Conservation (phyloP, 2,888 invertebrate genomes). For the Entomobrya proxima region DNA sequence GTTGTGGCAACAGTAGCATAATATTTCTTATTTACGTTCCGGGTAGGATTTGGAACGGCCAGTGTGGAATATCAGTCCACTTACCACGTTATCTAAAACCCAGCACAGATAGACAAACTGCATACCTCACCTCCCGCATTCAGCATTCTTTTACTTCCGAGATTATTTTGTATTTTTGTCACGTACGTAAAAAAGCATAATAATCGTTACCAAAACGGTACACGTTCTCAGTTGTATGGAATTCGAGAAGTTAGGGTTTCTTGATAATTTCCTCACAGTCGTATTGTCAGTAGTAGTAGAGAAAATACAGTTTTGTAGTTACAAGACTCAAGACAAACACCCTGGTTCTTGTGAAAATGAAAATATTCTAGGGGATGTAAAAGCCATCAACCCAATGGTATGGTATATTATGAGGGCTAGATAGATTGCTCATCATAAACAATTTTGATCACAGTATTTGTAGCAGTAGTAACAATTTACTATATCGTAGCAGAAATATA, state of each 20-base stretch:
- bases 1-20: too few relatives aligned
- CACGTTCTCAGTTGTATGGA: slow-evolving; percentile 51
- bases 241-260: slow-evolving; percentile 51
- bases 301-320: too few relatives aligned
- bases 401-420: background rate
- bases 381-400: background rate
- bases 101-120: background rate
- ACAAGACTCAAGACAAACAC: too few relatives aligned
- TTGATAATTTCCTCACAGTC: slow-evolving; percentile 31
- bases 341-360: background rate
- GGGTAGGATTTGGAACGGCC: background rate
- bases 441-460: slow-evolving; percentile 24
- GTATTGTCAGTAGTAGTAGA: background rate
- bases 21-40: slow-evolving; percentile 22
- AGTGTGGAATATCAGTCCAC: background rate
- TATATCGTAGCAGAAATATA: background rate
- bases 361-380: background rate
- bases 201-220: slow-evolving; percentile 63
- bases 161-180: slow-evolving; percentile 70
- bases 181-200: slow-evolving; percentile 67
- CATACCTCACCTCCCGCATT: background rate
- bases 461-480: background rate
- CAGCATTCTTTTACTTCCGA: slow-evolving; percentile 1
- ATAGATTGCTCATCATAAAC: slow-evolving; percentile 35
- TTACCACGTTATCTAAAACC: too few relatives aligned